Evolutionary conservation across 30 jellyfish, hydroid and myxozoan species (phyloP).

Genomic region (Haliclystus octoradiatus): DNA sequence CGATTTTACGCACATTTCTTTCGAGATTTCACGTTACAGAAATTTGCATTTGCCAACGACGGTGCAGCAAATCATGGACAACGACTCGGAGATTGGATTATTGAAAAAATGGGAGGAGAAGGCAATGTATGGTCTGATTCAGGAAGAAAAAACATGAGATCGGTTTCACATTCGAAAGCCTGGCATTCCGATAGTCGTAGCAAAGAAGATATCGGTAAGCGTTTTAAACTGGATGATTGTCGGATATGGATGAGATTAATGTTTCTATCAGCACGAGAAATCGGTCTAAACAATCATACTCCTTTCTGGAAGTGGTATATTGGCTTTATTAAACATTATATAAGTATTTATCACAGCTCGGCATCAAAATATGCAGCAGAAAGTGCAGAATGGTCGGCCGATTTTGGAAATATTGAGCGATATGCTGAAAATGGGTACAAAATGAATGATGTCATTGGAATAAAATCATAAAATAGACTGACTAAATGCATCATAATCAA

Average conservation of each 20-base stretch:
- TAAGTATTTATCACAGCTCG: slow-evolving; percentile 3
- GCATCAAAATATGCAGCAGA: slow-evolving; percentile 7
- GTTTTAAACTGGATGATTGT: slow-evolving; percentile 12
- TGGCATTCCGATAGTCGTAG: slow-evolving; percentile 7
- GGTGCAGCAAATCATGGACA: slow-evolving; percentile 21
- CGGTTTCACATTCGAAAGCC: slow-evolving; percentile 7
- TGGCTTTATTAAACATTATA: neutral
- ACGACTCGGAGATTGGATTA: slow-evolving; percentile 19
- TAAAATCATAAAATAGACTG: too few relatives aligned
- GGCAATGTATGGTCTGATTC: slow-evolving; percentile 13
- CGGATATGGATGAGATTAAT: slow-evolving; percentile 20
- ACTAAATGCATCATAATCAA: too few relatives aligned
- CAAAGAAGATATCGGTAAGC: slow-evolving; percentile 4
- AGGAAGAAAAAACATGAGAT: slow-evolving; percentile 9
- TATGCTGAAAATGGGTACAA: slow-evolving; percentile 1
- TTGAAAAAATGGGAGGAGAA: slow-evolving; percentile 25
- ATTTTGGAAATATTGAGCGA: neutral
- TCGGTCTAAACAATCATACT: slow-evolving; percentile 2
- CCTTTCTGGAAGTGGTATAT: slow-evolving; percentile 7
- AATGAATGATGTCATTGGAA: slow-evolving; percentile 10
- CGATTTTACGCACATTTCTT: slow-evolving; percentile 23
- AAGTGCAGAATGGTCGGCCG: slow-evolving; percentile 9
- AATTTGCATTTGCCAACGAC: slow-evolving; percentile 8
- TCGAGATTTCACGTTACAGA: slow-evolving; percentile 5
- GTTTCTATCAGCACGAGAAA: slow-evolving; percentile 15